Base-by-base conservation (phyloP, 1,140 invertebrate species). In the Aphaenogaster floridana region DNA sequence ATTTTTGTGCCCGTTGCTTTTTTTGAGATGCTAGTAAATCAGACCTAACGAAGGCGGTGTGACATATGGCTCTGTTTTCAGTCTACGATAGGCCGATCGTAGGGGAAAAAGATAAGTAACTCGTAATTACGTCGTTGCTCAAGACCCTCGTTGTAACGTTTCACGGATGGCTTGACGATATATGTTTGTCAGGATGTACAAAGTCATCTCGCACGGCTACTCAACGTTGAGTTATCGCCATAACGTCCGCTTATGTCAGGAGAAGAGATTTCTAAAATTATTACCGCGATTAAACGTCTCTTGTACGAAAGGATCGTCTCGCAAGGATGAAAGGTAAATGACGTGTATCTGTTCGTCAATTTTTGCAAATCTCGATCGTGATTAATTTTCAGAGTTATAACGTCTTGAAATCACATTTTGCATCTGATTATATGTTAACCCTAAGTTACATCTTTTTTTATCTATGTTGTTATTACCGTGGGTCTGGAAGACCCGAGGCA, bases 81-180 rank as follows among this genome's bases (percentile, higher is more conserved):
- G 66, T 34, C 80, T 63, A 61, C 21, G 69, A 84, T 45, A 72
- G 28, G 7, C n/a, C 45, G n/a, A 66, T 36, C 15, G 63, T 45
- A 36, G 13, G 17, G 50, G 54, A 76, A 48, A 76, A 61, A 42
- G 80, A 61, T 50, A 74, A 72, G 42, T 76, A 76, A 63, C 57
- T 76, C 8, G 21, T 69, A 76, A 76, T 83, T 74, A 83, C 8
- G n/a, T 76, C 68, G n/a, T 80, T 83, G 68, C 68, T 83, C 34
- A 84, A 84, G 80, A 50, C 28, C 17, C 80, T 76, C 69, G 17
- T 84, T 84, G 80, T 84, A 76, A 64, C 13, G 54, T 59, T 76
- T 84, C 45, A 74, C 54, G 80, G 80, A 50, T 61, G 69, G 68
- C n/a, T 84, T 61, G 54, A 74, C 42, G 42, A 84, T 76, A 74